phyloP scores from a whole-genome alignment of 2,113 vertebrate genomes.

The Butastur rufipennis region DNA sequence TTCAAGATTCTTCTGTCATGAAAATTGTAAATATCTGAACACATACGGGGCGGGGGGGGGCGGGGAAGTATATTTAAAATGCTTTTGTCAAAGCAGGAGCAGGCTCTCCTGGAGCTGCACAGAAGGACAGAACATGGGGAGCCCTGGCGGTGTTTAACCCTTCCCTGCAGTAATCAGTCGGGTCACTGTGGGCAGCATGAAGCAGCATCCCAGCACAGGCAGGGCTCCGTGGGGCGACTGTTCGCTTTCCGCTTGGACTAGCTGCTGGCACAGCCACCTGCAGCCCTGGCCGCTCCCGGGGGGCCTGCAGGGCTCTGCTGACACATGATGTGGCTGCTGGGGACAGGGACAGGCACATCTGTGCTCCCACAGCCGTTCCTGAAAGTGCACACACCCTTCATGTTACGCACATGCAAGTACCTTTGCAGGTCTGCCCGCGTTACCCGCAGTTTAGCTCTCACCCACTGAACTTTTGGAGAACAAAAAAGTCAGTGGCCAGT shows the following conservation, averaged over 20 bases:
- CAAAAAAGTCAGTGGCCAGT: rapidly evolving
- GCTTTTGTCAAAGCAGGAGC: not conserved
- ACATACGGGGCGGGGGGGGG: no score
- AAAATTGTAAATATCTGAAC: not conserved
- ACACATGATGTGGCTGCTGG: rapidly evolving
- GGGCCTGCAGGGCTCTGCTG: not conserved
- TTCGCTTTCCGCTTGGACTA: not conserved
- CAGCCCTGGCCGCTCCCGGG: rapidly evolving
- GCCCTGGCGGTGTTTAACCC: not conserved
- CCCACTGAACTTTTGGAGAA: rapidly evolving
- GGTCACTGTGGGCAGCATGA: not conserved
- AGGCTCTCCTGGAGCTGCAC: not conserved
- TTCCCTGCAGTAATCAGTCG: not conserved
- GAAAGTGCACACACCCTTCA: rapidly evolving
- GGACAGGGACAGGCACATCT: not conserved
- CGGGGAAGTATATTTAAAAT: not conserved
- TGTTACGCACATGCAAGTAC: rapidly evolving
- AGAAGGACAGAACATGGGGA: not conserved
- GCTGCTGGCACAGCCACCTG: not conserved
- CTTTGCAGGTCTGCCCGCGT: rapidly evolving
- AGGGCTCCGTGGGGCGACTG: rapidly evolving
- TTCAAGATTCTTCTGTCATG: not conserved
- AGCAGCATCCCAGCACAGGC: not conserved
- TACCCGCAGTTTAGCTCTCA: not conserved
- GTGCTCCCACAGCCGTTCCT: rapidly evolving